Evolutionary conservation across 2,888 invertebrate species (phyloP), one percentile per base, ranked within the genome.

Genomic region (Apantesis nais): DNA sequence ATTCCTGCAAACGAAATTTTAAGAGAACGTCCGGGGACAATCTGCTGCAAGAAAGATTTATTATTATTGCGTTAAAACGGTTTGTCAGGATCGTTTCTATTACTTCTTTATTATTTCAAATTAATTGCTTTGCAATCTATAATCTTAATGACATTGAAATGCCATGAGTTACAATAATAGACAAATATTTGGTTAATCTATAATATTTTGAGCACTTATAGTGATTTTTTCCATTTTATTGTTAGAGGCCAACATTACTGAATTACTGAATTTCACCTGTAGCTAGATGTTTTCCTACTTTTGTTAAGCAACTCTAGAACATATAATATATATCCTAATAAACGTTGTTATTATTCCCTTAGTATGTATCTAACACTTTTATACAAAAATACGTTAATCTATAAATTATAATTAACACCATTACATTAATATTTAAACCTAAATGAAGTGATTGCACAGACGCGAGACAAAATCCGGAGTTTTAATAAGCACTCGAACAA

Each of bases 1-100:
- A 92, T 90, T 90, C 86, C 84, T 83, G 86, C 85, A 88, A 91
- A 91, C 87, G 86, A 91, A 92, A 91, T 90, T 90, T 91, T 87
- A 87, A 89, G 86, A 86, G 86, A 86, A 86, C 84, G 84, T 85
- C 85, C 81, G 76, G 85, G 83, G 86, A 88, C 86, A 86, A 83
- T 83, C 84, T 84, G 83, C 81, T 86, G 85, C 84, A 80, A 83
- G 86, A 83, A 82, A 87, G 86, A 88, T 88, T 89, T 87, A 87
- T 87, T 86, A 85, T 83, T 85, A 86, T 85, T 84, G 84, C 82
- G 76, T 84, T 83, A 80, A 81, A 78, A 80, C 79, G 78, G 76
- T 82, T 78, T 77, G 80, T 78, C 78, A 70, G 76, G 74, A 76
- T 83, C 68, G 68, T 75, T 81, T 81, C 79, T 78, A 80, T 81